Conservation (phyloP, 2,797 vertebrate species). For the Triplophysa yarkandensis region DNA sequence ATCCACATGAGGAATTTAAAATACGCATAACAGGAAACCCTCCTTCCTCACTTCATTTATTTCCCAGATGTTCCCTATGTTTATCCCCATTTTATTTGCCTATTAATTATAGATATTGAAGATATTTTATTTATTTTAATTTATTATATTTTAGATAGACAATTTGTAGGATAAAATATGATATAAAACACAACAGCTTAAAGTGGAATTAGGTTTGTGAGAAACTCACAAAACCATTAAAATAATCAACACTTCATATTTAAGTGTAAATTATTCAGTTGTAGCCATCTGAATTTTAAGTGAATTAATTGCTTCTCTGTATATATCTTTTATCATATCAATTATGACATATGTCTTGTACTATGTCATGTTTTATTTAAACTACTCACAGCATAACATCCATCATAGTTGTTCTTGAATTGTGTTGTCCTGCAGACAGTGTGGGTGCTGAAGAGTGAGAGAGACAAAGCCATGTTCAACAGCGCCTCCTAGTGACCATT, state of each 20-base stretch:
- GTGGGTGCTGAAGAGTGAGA: slow-evolving; percentile 18
- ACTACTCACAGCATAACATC: slow-evolving; percentile 22
- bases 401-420: slow-evolving; percentile 20
- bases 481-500: slow-evolving; percentile 71
- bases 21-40: no score
- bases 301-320: slow-evolving; percentile 12
- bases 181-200: no score
- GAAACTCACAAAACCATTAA: not conserved
- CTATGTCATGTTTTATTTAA: slow-evolving; percentile 11
- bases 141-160: not conserved
- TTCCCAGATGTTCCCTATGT: no score
- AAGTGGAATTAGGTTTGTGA: no score
- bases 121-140: not conserved
- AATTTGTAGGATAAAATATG: no score
- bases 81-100: no score
- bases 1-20: no score
- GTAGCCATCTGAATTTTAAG: slow-evolving; percentile 2
- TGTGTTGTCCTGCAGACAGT: not conserved
- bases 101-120: no score
- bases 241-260: slow-evolving; percentile 4
- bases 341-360: slow-evolving; percentile 8
- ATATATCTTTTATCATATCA: slow-evolving; percentile 5
- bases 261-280: slow-evolving; percentile 14
- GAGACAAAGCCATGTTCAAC: slow-evolving; percentile 53
- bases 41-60: no score